These are phyloP conservation scores for Sinocyclocheilus anophthalmus DNA, from an alignment of 2,113 vertebrate species.

Conservation along the genomic window DNA sequence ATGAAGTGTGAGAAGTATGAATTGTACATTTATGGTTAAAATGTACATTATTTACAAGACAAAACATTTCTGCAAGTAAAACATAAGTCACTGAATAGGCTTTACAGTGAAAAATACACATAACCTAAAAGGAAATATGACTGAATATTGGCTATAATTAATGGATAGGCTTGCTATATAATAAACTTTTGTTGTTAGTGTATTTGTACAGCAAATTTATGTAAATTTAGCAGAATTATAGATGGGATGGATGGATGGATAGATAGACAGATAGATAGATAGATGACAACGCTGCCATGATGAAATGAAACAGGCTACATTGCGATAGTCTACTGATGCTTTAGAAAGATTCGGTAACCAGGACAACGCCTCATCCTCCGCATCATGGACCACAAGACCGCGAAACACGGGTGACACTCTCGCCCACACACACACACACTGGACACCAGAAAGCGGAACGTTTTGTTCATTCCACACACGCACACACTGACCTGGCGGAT, in stretches of 20 bases:
- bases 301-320: conserved; percentile 30
- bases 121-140: not conserved
- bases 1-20: not conserved
- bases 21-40: not conserved
- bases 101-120: not conserved
- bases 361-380: conserved; percentile 68
- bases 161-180: not conserved
- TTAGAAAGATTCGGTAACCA: conserved; percentile 42
- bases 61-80: not conserved
- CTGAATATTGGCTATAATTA: not conserved
- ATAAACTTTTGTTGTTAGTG: not conserved
- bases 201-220: not conserved
- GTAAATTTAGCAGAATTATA: not conserved
- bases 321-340: conserved; percentile 17
- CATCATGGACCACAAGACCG: conserved; percentile 33
- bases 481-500: conserved; percentile 76
- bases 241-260: not conserved
- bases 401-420: not conserved
- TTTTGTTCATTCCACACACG: not conserved
- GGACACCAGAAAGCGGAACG: conserved; percentile 19
- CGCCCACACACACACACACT: not conserved
- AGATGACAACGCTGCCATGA: not conserved
- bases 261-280: not conserved
- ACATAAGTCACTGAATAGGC: not conserved
- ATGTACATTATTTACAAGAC: not conserved